Base-by-base conservation (phyloP, 2,113 vertebrate species). In the Cyanistes caeruleus region DNA sequence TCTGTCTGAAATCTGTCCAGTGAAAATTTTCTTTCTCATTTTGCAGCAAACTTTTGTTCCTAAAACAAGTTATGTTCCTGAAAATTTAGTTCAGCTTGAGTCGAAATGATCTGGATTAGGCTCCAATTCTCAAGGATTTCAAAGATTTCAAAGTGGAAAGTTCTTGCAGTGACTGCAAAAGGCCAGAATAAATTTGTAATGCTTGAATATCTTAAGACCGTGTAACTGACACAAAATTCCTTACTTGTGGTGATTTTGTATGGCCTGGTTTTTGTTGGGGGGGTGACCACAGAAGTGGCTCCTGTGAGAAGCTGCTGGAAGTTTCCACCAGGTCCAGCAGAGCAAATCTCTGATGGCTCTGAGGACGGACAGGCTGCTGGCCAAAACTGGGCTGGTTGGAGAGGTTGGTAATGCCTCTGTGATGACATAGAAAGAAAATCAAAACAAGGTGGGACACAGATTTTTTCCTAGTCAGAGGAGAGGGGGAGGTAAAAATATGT, bases 381-480 rank as follows among this genome's bases (percentile, higher is more conserved):
- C 25, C 48, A 31, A 31, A 7, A 0, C 13, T 84, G 39, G 17
- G 39, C 5, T 16, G 16, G 1, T 44, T 0, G 25, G 27, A 56
- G 41, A 63, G 13, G 48, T 0, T 44, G 48, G 33, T 31, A 72
- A 17, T 1, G 0, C 5, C 37, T 44, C 39, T 37, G 4, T 21
- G 56, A 13, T 43, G 7, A 31, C 7, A 37, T 17, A 63, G 33
- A 11, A 52, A 35, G 4, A 22, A 72, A 73, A 63, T 63, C 27
- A 11, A 53, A 62, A 31, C 56, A 44, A 44, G 35, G 21, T 31
- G 37, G 8, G 8, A 5, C 20, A 43, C 10, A 12, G 4, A 4
- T 24, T 30, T 60, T 43, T 51, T n/a, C 31, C 46, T 43, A 24
- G 20, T 10, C 37, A 35, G 51, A 46, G 20, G n/a, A n/a, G 30